Base-by-base conservation (phyloP, 2,888 invertebrate species). In the Cotesia congregata region DNA sequence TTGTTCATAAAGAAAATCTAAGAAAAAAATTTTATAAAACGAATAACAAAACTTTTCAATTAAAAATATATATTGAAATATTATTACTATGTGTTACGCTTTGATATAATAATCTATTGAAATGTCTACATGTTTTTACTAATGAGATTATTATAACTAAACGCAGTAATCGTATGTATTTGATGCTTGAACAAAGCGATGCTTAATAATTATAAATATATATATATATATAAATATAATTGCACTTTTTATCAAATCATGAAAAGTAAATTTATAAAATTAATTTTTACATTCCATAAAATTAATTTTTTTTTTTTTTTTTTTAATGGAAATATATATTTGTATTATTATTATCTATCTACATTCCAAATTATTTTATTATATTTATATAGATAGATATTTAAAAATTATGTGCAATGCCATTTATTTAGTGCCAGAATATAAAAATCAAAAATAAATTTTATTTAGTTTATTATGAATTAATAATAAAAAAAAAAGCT, bases 41-140 rank as follows among this genome's bases (percentile, higher is more conserved):
- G 50, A 50, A 12, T 50, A 12, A 50, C 50, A 76, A 41, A 72
- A 73, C 74, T 77, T 79, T 74, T 77, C 50, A 17, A 61, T 75
- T 79, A 76, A 79, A 30, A 72, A 79, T 72, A 72, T 72, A 74
- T 80, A 80, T 30, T 30, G 30, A 30, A 30, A 30, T 30, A 82
- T 80, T 91, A 87, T 81, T 83, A 90, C 90, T 90, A 90, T 91
- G 81, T 81, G 84, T 85, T 84, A 82, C 75, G 78, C 80, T 83
- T 83, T 83, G 70, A 80, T 81, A 80, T 83, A 82, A 82, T 82
- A 82, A 83, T 83, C 83, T 83, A 84, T 83, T 69, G 78, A 84
- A 78, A 82, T 83, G 80, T 84, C 82, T 83, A 82, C 81, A 83
- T 84, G 83, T 82, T 83, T 82, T 81, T 74, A 80, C 74, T 75